phyloP scores from a whole-genome alignment of 2,888 invertebrate genomes.

The Lasioglossum zephyrum region DNA sequence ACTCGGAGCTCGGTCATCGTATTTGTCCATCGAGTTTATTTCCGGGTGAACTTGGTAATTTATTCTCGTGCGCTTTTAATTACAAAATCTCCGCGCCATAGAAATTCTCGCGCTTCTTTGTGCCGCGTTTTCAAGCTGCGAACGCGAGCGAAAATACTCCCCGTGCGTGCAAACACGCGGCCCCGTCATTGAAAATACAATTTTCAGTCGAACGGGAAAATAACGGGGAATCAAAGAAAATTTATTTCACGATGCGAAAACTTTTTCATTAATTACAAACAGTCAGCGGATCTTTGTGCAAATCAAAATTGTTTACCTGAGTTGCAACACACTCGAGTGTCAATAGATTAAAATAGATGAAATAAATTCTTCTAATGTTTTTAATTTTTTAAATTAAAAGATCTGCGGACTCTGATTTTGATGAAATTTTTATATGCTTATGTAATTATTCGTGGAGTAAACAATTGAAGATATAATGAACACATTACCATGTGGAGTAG shows the following conservation, averaged over 20 bases:
- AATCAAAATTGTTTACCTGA: no score
- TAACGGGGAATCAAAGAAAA: neutral
- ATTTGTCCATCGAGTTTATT: constrained; percentile 54
- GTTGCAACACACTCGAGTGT: no score
- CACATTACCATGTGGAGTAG: no score
- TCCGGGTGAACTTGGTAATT: constrained; percentile 48
- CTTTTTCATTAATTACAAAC: neutral
- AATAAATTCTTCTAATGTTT: no score
- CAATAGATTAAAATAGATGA: no score
- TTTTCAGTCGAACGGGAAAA: neutral
- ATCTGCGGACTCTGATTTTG: no score
- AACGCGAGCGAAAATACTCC: neutral
- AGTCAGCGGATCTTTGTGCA: no score
- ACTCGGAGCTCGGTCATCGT: constrained; percentile 33
- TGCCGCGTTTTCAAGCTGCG: neutral
- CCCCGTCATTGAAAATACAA: neutral
- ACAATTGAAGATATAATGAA: no score
- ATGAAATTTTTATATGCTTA: no score
- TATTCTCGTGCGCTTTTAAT: constrained; percentile 44
- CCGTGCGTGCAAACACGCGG: neutral
- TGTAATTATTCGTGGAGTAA: no score
- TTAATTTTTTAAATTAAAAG: no score
- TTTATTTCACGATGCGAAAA: neutral
- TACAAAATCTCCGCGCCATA: constrained; percentile 18
- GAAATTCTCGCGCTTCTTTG: neutral